These are phyloP conservation scores for Stramonita haemastoma DNA, from an alignment of 2,888 invertebrate genomes.

Conservation along the genomic window DNA sequence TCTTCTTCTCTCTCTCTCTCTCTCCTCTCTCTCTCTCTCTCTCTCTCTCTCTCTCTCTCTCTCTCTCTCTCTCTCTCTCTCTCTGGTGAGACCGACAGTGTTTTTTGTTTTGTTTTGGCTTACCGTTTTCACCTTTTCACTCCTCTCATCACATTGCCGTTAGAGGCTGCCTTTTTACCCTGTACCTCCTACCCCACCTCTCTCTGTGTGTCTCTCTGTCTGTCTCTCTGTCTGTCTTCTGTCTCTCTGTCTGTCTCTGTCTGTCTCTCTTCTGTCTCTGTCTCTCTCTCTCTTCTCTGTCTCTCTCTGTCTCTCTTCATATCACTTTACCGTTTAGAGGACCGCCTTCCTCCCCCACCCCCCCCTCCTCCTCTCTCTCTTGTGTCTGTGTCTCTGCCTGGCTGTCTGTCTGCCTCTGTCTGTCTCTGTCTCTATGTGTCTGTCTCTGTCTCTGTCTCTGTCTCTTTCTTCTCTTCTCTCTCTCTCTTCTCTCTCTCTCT, in stretches of 20 bases:
- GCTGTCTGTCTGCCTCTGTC: too few relatives aligned
- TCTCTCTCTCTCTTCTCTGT: conserved; percentile 7
- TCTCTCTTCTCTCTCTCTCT: background rate
- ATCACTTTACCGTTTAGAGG: background rate
- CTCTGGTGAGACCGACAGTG: too few relatives aligned
- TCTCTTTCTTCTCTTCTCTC: background rate
- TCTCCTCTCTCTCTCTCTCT: too few relatives aligned
- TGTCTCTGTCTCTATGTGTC: too few relatives aligned
- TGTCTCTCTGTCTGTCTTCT: background rate
- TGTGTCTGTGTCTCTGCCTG: too few relatives aligned
- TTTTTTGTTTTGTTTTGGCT: background rate
- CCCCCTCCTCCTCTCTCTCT: background rate
- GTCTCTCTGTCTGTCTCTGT: too few relatives aligned
- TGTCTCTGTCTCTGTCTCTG: background rate
- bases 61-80: too few relatives aligned
- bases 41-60: too few relatives aligned
- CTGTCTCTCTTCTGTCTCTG: background rate
- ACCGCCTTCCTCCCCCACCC: background rate
- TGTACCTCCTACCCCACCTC: background rate
- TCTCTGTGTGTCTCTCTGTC: conserved; percentile 5
- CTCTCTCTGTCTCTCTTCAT: background rate
- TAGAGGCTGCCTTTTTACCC: background rate
- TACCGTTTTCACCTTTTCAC: conserved; percentile 1
- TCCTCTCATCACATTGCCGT: conserved; percentile 18
- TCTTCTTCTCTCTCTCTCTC: too few relatives aligned